A percentile compares a stretch with the other conserved stretches of the same genome.
phyloP scores from a whole-genome alignment of 1,140 invertebrate species.

The Hypsibius dujardini region DNA sequence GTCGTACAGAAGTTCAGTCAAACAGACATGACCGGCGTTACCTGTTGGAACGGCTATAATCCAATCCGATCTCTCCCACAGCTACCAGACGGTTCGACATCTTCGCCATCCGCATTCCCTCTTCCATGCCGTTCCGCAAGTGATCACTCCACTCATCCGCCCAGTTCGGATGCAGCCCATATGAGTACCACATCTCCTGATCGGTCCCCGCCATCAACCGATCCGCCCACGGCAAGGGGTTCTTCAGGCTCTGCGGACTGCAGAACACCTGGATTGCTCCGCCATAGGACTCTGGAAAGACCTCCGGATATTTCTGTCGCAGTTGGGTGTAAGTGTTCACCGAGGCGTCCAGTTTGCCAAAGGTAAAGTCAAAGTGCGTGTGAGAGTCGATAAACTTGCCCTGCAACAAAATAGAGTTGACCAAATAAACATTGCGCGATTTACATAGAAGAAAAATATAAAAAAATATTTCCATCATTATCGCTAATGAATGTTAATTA shows the following conservation, averaged over 20 bases:
- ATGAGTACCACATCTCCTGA: slow-evolving; percentile 33
- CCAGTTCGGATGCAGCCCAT: slow-evolving; percentile 38
- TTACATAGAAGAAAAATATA: too few species aligned
- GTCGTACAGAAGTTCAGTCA: too few species aligned
- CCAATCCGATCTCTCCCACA: slow-evolving; percentile 37
- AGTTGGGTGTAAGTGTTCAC: not conserved
- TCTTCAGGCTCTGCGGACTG: not conserved
- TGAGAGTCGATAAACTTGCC: slow-evolving; percentile 12
- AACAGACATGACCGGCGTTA: not conserved
- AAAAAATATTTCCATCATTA: too few species aligned
- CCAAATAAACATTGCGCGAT: too few species aligned
- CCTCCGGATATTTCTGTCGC: not conserved
- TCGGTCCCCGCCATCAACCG: slow-evolving; percentile 24
- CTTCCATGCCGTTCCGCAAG: slow-evolving; percentile 23
- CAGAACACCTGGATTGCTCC: slow-evolving; percentile 13
- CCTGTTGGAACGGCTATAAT: slow-evolving; percentile 27
- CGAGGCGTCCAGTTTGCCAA: not conserved
- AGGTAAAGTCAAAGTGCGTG: not conserved
- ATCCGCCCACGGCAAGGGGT: not conserved
- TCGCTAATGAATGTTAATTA: too few species aligned
- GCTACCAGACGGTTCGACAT: slow-evolving; percentile 32
- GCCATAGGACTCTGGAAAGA: not conserved
- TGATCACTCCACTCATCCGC: slow-evolving; percentile 29
- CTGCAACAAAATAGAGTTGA: too few species aligned
- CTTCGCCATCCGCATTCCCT: slow-evolving; percentile 28